A percentile compares a stretch with the other conserved stretches of the same genome.
Evolutionary conservation across 2,113 vertebrate species (phyloP).

Genomic region (Poeciliopsis prolifica): DNA sequence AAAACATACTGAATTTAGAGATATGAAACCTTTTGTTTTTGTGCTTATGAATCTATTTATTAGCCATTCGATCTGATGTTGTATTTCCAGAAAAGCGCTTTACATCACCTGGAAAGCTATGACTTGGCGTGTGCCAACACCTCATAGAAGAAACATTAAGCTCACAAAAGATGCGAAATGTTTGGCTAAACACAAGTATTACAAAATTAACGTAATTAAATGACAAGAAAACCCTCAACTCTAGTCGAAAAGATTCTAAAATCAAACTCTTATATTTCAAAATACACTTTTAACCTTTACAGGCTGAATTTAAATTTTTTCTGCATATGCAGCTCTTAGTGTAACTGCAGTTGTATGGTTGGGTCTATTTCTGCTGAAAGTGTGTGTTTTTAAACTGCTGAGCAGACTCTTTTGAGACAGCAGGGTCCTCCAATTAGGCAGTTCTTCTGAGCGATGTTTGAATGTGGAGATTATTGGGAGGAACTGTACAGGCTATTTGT

Average conservation of each 20-base stretch:
- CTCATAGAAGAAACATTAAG: no score
- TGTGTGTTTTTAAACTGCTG: constrained; percentile 65
- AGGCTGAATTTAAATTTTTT: constrained; percentile 15
- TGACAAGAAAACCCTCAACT: no score
- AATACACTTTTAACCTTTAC: neutral
- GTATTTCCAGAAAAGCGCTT: no score
- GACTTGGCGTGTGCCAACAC: no score
- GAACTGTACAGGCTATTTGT: constrained; percentile 31
- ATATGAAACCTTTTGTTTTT: no score
- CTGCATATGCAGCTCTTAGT: constrained; percentile 3
- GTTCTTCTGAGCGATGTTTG: constrained; percentile 50
- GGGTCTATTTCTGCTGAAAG: constrained; percentile 59
- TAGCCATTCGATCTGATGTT: no score
- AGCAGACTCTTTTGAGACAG: constrained; percentile 58
- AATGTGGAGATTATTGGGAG: constrained; percentile 40
- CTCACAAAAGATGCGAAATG: no score
- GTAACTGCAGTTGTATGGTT: constrained; percentile 54
- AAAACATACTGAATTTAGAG: no score
- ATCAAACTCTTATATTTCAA: neutral
- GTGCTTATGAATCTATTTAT: no score
- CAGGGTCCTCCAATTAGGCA: constrained; percentile 63
- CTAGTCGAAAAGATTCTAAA: neutral
- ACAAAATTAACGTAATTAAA: no score
- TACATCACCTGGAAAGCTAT: no score
- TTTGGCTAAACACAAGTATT: no score